Base-by-base conservation (phyloP, 2,888 invertebrate species). In the Cosmia pyralina region DNA sequence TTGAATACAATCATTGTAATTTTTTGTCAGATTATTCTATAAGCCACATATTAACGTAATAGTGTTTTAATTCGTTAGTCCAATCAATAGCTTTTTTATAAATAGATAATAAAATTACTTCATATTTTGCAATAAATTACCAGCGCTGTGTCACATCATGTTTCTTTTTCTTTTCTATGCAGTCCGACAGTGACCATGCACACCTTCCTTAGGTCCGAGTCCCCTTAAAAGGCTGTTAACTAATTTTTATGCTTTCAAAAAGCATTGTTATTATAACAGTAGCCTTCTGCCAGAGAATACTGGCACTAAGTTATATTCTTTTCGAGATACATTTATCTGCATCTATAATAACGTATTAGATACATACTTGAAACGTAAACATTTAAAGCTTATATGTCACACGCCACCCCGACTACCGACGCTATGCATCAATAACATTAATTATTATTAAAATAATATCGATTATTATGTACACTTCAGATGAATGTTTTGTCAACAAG, bases 311-410 rank as follows among this genome's bases (percentile, higher is more conserved):
- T n/a, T 34, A 50, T 28, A 38, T 44, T 34, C n/a, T 46, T 69
- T 17, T 28, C 38, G 22, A 34, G 41, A 55, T 68, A 79, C 63
- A 72, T 55, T 68, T 34, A 8, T 38, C 13, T 58, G 48, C 19
- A 48, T 60, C 55, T 15, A 52, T 28, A 34, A 73, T 57, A 66
- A 59, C n/a, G 53, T 65, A 69, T 50, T 17, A 64, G 15, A 50
- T 57, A 82, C 38, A 69, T 44, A 71, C 38, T 62, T 75, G 71
- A 66, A 65, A 52, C 22, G 62, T 66, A 79, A 69, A 84, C 84
- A 83, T 83, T 85, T 81, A 85, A 81, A 85, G 84, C 85, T 79
- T 77, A 81, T 72, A 71, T 63, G 72, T 65, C 78, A 65, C 69
- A 69, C 58, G 69, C 62, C 71, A 50, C 73, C 55, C 38, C 72